These are phyloP conservation scores for Tenthredo notha DNA, from an alignment of 2,888 invertebrate genomes.

Conservation along the genomic window DNA sequence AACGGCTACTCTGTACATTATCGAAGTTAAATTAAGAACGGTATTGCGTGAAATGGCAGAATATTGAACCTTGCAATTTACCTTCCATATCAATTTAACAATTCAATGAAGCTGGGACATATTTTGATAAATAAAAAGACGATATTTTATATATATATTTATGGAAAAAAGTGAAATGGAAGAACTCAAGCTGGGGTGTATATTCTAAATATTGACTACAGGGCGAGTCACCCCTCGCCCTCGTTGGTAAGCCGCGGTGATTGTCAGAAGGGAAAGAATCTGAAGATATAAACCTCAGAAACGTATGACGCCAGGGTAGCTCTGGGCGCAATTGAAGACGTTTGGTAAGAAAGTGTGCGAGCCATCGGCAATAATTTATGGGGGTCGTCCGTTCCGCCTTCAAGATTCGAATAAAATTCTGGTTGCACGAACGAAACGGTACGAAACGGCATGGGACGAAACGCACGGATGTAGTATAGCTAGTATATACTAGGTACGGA, in stretches of 20 bases:
- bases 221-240: slow-evolving; percentile 16
- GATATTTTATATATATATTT: not conserved
- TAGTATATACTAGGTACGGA: not conserved
- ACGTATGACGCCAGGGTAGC: slow-evolving; percentile 14
- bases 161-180: not conserved
- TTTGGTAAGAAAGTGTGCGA: slow-evolving; percentile 24
- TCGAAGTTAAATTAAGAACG: not conserved
- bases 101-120: too few relatives aligned
- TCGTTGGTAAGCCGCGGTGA: slow-evolving; percentile 20
- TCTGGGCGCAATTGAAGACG: slow-evolving; percentile 41
- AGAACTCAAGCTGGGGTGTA: not conserved
- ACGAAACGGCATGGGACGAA: not conserved
- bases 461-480: not conserved
- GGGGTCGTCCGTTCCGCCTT: slow-evolving; percentile 21
- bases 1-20: not conserved
- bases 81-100: too few relatives aligned
- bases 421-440: not conserved
- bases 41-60: not conserved
- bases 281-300: slow-evolving; percentile 34
- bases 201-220: not conserved
- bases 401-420: slow-evolving; percentile 42
- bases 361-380: slow-evolving; percentile 35
- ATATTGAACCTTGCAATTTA: not conserved
- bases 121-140: not conserved
- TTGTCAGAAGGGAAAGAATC: not conserved